Base-by-base conservation (phyloP, 2,797 vertebrate species). In the Adelosebastes latens region DNA sequence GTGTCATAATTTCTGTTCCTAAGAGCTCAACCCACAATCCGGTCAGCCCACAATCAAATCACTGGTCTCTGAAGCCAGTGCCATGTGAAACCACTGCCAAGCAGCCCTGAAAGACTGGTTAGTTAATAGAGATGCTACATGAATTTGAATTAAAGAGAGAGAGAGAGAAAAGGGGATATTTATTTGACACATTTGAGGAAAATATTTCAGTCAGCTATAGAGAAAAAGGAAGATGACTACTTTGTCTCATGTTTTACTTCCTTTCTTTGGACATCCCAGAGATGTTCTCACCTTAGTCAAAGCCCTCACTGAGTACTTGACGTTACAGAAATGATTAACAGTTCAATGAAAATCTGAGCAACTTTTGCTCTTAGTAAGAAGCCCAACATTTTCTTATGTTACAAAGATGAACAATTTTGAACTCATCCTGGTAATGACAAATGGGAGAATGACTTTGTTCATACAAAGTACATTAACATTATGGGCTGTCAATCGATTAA, bases 341-440 rank as follows among this genome's bases (percentile, higher is more conserved):
- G 9, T 31, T 42, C 18, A 34, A 60, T 87, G 56, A 29, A 59
- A 76, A 80, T 74, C 24, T 72, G 29, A 79, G 59, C 52, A 56
- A 71, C 24, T 55, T 67, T 22, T 49, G 22, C 25, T 63, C 18
- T 61, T 24, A 34, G 32, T 49, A 49, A 81, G 63, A 73, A 53
- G 73, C 63, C 46, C 34, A 55, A 77, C 3, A 25, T 79, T 39
- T 63, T 71, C 20, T 36, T 8, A 59, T 66, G 39, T 9, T n/a
- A 60, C 31, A 63, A 63, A 68, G 74, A 80, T 1, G 2, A n/a
- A 72, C n/a, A 70, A 34, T 63, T 75, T 53, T 18, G 22, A 52
- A 16, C 62, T 62, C 46, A 46, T 36, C 58, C 63, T 2, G n/a
- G 4, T 53, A 34, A 72, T 39, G 42, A 75, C 39, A 77, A 76